Evolutionary conservation across 2,797 vertebrate species (phyloP).

Genomic region (Neosilurus hyrtlii): DNA sequence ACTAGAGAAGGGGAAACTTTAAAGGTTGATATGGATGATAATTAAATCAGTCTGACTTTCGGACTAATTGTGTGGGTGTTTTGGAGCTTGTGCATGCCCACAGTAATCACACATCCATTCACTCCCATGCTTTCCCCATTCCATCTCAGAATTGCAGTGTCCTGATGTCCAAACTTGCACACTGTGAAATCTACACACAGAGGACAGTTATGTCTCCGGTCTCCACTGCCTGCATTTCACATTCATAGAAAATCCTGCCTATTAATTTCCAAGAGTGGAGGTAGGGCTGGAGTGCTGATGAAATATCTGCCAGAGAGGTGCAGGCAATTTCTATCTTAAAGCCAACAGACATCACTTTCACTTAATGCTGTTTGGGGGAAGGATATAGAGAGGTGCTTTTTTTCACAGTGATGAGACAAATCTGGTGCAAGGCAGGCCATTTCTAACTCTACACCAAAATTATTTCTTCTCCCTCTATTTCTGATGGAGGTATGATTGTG

Average conservation of each 20-base stretch:
- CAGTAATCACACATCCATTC: constrained; percentile 2
- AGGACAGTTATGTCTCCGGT: constrained; percentile 31
- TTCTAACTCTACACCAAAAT: constrained; percentile 31
- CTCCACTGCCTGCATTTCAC: constrained; percentile 71
- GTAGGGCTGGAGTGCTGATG: constrained; percentile 69
- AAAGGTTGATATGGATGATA: neutral
- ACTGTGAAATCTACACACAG: constrained; percentile 36
- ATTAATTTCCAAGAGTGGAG: constrained; percentile 73
- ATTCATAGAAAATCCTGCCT: constrained; percentile 76
- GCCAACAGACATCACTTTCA: constrained; percentile 68
- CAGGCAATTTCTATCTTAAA: constrained; percentile 73
- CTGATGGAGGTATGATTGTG: constrained; percentile 32
- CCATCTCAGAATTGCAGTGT: neutral
- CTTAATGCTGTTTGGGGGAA: constrained; percentile 53
- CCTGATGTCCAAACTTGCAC: constrained; percentile 6
- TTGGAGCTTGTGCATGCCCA: neutral
- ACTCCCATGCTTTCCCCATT: neutral
- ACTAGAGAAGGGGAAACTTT: too few species aligned
- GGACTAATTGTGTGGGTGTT: neutral
- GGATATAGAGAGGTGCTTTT: constrained; percentile 40
- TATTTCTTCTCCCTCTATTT: constrained; percentile 29
- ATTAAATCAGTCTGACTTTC: neutral
- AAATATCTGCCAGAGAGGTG: constrained; percentile 70
- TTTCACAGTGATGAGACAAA: constrained; percentile 34
- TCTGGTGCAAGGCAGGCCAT: constrained; percentile 45